These are phyloP conservation scores for Dryocosmus kuriphilus DNA, from an alignment of 2,888 invertebrate species.

Conservation along the genomic window DNA sequence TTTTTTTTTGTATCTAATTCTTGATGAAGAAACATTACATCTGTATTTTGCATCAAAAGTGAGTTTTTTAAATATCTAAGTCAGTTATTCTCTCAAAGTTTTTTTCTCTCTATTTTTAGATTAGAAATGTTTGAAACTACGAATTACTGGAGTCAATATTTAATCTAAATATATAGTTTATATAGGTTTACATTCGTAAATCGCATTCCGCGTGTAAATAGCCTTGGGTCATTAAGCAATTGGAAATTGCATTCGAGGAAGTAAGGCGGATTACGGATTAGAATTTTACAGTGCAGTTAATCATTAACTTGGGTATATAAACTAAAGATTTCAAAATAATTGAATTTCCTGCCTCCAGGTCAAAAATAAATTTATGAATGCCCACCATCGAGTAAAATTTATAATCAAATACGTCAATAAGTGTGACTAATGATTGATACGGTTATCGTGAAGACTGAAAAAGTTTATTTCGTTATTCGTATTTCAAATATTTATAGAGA, in stretches of 20 bases:
- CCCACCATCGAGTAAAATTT: neutral
- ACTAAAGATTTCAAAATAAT: conserved; percentile 18
- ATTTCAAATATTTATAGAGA: conserved; percentile 38
- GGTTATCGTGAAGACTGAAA: conserved; percentile 13
- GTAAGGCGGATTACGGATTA: conserved; percentile 28
- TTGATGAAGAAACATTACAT: no score
- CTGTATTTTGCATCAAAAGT: no score
- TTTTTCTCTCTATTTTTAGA: no score
- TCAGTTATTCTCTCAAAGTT: no score
- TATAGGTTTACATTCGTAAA: no score
- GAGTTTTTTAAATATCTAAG: no score
- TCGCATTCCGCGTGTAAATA: conserved; percentile 30
- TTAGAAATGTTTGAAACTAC: conserved; percentile 9
- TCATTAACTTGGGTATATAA: conserved; percentile 9
- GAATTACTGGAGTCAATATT: conserved; percentile 13
- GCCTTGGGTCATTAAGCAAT: conserved; percentile 40
- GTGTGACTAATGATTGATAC: conserved; percentile 33
- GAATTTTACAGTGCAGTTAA: conserved; percentile 29
- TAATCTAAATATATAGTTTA: conserved; percentile 16
- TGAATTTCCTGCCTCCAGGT: neutral
- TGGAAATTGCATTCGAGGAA: conserved; percentile 23
- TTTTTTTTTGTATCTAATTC: no score
- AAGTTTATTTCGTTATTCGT: conserved; percentile 26
- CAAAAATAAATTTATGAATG: conserved; percentile 14
- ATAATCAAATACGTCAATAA: conserved; percentile 23